Percentiles rank a stretch among this genome's conserved stretches.
These are phyloP conservation scores for Scophthalmus maximus DNA, from an alignment of 2,113 vertebrate genomes.

Conservation along the genomic window DNA sequence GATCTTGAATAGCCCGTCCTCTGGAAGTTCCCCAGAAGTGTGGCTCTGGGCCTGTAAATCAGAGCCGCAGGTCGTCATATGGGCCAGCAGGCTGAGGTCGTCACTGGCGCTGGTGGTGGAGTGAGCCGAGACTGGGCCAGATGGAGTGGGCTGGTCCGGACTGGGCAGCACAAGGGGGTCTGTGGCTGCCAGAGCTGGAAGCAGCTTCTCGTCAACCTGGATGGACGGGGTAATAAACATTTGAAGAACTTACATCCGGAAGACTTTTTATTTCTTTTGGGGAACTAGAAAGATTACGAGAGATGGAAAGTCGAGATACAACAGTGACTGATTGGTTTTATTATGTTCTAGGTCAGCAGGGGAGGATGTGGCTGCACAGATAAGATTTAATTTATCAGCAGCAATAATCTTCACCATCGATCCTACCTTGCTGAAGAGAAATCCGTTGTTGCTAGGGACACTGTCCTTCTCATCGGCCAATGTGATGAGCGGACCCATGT, in stretches of 20 bases:
- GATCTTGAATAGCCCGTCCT: slow-evolving; percentile 83
- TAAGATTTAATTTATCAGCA: neutral
- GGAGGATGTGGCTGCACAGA: neutral
- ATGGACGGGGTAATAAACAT: neutral
- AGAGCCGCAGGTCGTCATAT: slow-evolving; percentile 89
- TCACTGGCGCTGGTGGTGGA: slow-evolving; percentile 86
- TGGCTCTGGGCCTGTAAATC: slow-evolving; percentile 90
- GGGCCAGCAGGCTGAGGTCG: slow-evolving; percentile 95
- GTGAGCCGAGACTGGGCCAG: slow-evolving; percentile 82
- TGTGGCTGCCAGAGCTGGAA: slow-evolving; percentile 90
- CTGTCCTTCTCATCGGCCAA: slow-evolving; percentile 97
- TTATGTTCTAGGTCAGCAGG: neutral
- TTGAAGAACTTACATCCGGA: slow-evolving; percentile 2
- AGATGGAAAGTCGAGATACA: neutral
- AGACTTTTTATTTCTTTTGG: too few species aligned
- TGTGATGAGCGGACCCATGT: slow-evolving; percentile 95
- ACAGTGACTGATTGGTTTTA: neutral
- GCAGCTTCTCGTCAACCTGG: slow-evolving; percentile 92
- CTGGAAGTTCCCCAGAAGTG: slow-evolving; percentile 82
- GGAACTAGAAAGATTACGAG: too few species aligned
- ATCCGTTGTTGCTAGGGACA: slow-evolving; percentile 89
- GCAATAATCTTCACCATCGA: neutral
- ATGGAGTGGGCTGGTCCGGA: slow-evolving; percentile 81
- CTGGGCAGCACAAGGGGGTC: slow-evolving; percentile 90
- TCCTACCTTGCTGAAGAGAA: slow-evolving; percentile 95